phyloP scores from a whole-genome alignment of 64 coral and sea anemone genomes.

The Montipora efflorescens region DNA sequence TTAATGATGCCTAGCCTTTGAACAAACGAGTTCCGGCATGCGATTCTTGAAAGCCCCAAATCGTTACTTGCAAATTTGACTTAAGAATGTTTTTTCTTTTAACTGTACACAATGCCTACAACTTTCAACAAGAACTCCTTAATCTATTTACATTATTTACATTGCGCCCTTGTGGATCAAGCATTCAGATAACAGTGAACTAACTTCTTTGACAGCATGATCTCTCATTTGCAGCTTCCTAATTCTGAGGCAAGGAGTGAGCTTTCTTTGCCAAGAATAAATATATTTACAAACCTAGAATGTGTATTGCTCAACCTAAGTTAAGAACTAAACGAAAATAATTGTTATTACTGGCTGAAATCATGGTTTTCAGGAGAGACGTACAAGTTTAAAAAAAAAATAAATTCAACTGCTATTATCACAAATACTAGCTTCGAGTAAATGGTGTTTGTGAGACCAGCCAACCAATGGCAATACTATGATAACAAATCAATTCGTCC shows the following conservation, averaged over 20 bases:
- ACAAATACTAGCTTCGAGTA: not conserved
- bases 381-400: not conserved
- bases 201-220: not conserved
- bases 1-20: no score
- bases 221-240: not conserved
- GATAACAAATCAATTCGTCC: not conserved
- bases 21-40: no score
- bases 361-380: not conserved
- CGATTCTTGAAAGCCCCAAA: no score
- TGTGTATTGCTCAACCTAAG: not conserved
- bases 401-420: not conserved
- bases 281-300: slow-evolving; percentile 13
- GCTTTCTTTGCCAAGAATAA: slow-evolving; percentile 10
- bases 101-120: not conserved
- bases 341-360: not conserved
- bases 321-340: not conserved
- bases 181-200: not conserved
- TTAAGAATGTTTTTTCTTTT: not conserved
- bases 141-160: slow-evolving; percentile 42
- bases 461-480: not conserved
- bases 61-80: not conserved
- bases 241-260: not conserved
- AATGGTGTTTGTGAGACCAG: slow-evolving; percentile 3
- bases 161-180: not conserved
- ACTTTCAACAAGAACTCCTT: not conserved